Base-by-base conservation (phyloP, 2,888 invertebrate species). In the Drosophila histrio region DNA sequence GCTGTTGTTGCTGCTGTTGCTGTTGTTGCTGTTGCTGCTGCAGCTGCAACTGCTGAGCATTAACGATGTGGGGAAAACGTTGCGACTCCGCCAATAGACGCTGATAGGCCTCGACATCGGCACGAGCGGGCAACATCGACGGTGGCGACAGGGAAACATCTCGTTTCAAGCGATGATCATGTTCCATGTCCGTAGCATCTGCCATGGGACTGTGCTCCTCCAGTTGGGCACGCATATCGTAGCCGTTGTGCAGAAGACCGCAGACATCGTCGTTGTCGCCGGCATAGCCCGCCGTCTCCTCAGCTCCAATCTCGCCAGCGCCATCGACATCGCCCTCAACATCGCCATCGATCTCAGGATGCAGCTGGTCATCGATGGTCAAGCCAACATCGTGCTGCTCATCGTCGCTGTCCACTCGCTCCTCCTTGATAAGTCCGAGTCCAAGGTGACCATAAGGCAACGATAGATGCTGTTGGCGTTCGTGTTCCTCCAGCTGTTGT, bases 251-350 rank as follows among this genome's bases (percentile, higher is more conserved):
- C 0, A 87, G 58, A 2, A 88, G 68, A 0, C 79, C 85, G 7
- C 87, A 76, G n/a, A 83, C 81, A 54, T 80, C 90, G 9, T 89
- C 89, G 9, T 44, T 24, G 9, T 87, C 87, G 1, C 75, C 88
- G 9, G 77, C 81, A 60, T 87, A 87, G 3, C 86, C 88, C 11
- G 89, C 86, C 0, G 89, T 87, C 3, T 90, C 89, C 47, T 89
- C 90, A 24, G 87, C 90, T 0, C 84, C 84, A 59, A 85, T 85
- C 17, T 83, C 73, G 5, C 65, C 56, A 5, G 41, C 47, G 47
- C 26, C 59, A 39, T 58, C 50, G 2, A 15, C 47, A 7, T 64
- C 72, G n/a, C 43, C 58, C n/a, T 54, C 38, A 3, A 2, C 54
- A 15, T 38, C 56, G 17, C 17, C 41, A 8, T 60, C 65, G 5